Evolutionary conservation across 2,113 vertebrate species (phyloP), one percentile per base, ranked within the genome.

Genomic region (Perca flavescens): DNA sequence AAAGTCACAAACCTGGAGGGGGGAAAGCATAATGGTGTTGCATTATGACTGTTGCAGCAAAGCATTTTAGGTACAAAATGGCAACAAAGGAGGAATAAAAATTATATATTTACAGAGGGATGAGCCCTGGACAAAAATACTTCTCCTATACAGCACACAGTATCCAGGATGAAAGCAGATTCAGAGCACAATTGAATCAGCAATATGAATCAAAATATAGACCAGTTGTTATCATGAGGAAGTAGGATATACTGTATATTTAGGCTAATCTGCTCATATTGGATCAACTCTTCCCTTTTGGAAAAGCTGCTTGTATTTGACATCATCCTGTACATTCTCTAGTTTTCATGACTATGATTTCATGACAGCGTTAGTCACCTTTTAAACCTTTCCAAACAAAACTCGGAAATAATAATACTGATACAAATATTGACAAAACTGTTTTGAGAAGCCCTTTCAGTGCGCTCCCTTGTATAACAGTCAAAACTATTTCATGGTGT

Each of bases 271-370:
- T 86, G 40, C 61, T 71, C 28, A 21, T 54, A 6, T 61, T 50
- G 25, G 21, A 77, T 63, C 54, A 65, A 58, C 77, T 49, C 58
- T 76, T 50, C 65, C 61, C 56, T 43, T 57, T 54, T 72, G 40
- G 68, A 81, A 73, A 83, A 79, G 64, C 82, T 75, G 82, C 65
- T 56, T 66, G 57, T 74, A 7, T 83, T 79, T 90, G 86, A 89
- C 86, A 89, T 85, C 85, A 83, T 80, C 79, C 71, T 73, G 80
- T 92, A 90, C 86, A 74, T 88, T 88, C 73, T 87, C 80, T 80
- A 83, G 85, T 87, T 86, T 75, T 79, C 50, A 54, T 40, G n/a
- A 71, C 50, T 69, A 57, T 68, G 31, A 88, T 79, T 84, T 60
- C n/a, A 80, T 78, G 69, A 71, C 67, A 56, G 40, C 58, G 10